These are phyloP conservation scores for Formica selysi DNA, from an alignment of 1,140 invertebrate genomes.

Conservation along the genomic window DNA sequence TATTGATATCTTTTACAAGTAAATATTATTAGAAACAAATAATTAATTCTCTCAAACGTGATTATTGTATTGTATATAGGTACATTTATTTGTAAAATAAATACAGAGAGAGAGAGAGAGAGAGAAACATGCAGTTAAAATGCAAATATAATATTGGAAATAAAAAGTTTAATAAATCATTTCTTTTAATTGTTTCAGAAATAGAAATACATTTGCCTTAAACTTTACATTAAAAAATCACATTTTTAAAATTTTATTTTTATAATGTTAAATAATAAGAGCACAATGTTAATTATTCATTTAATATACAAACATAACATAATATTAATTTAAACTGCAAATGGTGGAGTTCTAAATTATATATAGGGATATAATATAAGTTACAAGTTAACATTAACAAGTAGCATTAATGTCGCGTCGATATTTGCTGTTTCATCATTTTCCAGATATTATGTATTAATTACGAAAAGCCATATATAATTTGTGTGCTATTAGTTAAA, in stretches of 20 bases:
- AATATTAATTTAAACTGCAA: neutral
- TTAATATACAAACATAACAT: no score
- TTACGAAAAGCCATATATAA: neutral
- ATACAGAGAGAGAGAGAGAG: no score
- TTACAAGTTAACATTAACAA: neutral
- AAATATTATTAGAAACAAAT: conserved; percentile 1
- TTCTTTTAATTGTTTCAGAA: neutral
- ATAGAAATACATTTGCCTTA: neutral
- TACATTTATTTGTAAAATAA: conserved; percentile 3
- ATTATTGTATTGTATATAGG: neutral
- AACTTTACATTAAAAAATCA: neutral
- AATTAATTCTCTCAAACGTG: neutral
- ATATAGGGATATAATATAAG: neutral
- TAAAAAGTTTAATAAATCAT: neutral
- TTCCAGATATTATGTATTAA: neutral
- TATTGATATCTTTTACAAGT: neutral
- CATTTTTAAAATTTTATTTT: neutral
- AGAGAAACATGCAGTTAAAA: neutral
- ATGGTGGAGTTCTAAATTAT: neutral
- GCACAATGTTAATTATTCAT: neutral
- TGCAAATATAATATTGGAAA: neutral
- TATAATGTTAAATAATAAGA: neutral
- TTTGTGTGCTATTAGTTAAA: neutral
- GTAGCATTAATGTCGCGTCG: neutral
- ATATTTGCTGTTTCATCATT: neutral